Base-by-base conservation (phyloP, 2,797 vertebrate species). In the Lithobates pipiens region DNA sequence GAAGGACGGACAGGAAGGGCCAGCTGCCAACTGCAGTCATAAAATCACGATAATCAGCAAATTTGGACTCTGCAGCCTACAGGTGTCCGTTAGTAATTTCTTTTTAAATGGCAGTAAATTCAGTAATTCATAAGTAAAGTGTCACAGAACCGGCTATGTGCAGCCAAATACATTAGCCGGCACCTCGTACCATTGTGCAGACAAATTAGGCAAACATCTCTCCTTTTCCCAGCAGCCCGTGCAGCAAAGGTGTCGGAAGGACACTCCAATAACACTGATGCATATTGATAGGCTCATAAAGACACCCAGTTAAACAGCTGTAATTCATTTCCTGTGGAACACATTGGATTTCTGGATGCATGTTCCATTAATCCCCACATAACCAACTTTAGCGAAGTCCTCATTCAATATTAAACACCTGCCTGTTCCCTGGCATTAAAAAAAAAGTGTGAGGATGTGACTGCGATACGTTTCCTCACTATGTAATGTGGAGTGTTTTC, bases 341-440 rank as follows among this genome's bases (percentile, higher is more conserved):
- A 36, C 50, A 77, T 77, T 50, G 74, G 75, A 32, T 86, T 77
- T 83, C 85, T 69, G 11, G 80, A 67, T 39, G 54, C 74, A 63
- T 72, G 73, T 82, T 65, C 85, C 68, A 82, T 82, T 70, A 86
- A 75, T 82, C 73, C 73, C 50, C 46, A 76, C 78, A 81, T 70
- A 57, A 34, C 72, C 46, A 83, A 61, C 36, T 65, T 73, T 46
- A 36, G 42, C 68, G 8, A 39, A 65, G 44, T 29, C 57, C 46
- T 78, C 80, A 86, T 86, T 44, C 63, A 82, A 83, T 86, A 86
- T 77, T 82, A 67, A 82, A 77, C 39, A 76, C 34, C 74, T 50
- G 74, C 72, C 68, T n/a, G 1, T 69, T 25, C 65, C 77, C 65
- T 44, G 42, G 42, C 42, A 13, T 15, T 57, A 32, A 16, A 25